Conservation (phyloP, 2,888 invertebrate species). For the Molanna angustata region DNA sequence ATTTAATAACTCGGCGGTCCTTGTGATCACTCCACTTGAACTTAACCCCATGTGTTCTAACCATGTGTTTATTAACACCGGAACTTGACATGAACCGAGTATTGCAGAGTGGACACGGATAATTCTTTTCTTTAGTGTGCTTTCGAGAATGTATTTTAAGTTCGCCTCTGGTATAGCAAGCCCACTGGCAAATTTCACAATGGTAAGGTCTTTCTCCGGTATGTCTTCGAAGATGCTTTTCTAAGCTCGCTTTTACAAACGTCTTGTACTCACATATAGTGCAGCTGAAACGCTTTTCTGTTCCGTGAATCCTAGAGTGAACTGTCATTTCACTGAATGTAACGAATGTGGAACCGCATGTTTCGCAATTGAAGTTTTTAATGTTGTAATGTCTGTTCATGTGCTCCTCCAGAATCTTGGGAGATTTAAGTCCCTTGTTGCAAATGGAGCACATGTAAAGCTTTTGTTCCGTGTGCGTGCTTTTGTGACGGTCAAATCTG, state of each 20-base stretch:
- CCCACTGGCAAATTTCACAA: conserved; percentile 43
- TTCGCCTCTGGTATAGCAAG: conserved; percentile 47
- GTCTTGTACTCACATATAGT: conserved; percentile 47
- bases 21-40: conserved; percentile 44
- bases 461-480: conserved; percentile 44
- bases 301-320: conserved; percentile 46
- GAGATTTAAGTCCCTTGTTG: conserved; percentile 47
- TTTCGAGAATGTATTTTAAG: conserved; percentile 45
- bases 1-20: conserved; percentile 28
- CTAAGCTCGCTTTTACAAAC: conserved; percentile 45
- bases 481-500: conserved; percentile 45
- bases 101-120: conserved; percentile 44
- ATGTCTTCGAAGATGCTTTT: conserved; percentile 48
- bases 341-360: conserved; percentile 51
- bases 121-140: conserved; percentile 49
- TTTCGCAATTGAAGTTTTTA: conserved; percentile 49
- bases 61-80: conserved; percentile 51
- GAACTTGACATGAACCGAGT: conserved; percentile 48
- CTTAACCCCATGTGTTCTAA: conserved; percentile 44
- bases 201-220: conserved; percentile 46
- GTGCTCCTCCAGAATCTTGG: conserved; percentile 45
- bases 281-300: conserved; percentile 44
- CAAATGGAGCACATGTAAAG: conserved; percentile 45
- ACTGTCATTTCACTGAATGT: conserved; percentile 48
- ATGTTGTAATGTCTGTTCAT: conserved; percentile 50